Conservation (phyloP, 2,888 invertebrate species). For the Chaetogeoica ovagalla region DNA sequence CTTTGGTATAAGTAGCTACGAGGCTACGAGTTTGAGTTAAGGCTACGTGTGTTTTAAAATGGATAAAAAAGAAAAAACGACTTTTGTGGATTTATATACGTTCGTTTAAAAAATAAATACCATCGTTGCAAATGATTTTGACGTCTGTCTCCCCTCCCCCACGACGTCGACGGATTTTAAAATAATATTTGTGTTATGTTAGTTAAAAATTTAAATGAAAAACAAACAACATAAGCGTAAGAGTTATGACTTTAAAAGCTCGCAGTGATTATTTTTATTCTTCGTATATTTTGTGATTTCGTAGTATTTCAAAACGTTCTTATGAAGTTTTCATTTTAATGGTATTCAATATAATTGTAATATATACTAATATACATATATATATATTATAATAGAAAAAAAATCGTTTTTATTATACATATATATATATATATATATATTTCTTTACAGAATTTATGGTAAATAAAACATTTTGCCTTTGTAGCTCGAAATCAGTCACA, state of each 20-base stretch:
- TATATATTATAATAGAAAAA: constrained; percentile 20
- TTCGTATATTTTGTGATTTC: constrained; percentile 2
- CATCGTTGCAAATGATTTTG: too few relatives aligned
- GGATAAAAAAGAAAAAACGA: too few relatives aligned
- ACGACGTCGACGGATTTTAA: too few relatives aligned
- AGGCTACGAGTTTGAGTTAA: too few relatives aligned
- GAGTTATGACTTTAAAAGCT: not conserved
- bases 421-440: constrained; percentile 7
- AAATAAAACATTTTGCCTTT: constrained; percentile 25
- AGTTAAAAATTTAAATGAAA: too few relatives aligned
- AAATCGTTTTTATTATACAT: not conserved
- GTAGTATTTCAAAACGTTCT: not conserved
- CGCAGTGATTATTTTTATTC: not conserved
- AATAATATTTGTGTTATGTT: too few relatives aligned
- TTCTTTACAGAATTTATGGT: constrained; percentile 25
- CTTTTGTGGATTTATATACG: too few relatives aligned
- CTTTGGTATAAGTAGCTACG: too few relatives aligned
- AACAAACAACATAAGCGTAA: too few relatives aligned
- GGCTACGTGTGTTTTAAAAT: too few relatives aligned
- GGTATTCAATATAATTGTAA: constrained; percentile 14
- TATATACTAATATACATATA: constrained; percentile 9
- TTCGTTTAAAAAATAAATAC: too few relatives aligned
- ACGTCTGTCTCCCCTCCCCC: too few relatives aligned
- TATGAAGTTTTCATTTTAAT: constrained; percentile 14
- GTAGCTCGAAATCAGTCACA: constrained; percentile 7